A percentile compares a stretch with the other conserved stretches of the same genome.
phyloP scores from a whole-genome alignment of 2,113 vertebrate genomes.

The Aptenodytes forsteri region DNA sequence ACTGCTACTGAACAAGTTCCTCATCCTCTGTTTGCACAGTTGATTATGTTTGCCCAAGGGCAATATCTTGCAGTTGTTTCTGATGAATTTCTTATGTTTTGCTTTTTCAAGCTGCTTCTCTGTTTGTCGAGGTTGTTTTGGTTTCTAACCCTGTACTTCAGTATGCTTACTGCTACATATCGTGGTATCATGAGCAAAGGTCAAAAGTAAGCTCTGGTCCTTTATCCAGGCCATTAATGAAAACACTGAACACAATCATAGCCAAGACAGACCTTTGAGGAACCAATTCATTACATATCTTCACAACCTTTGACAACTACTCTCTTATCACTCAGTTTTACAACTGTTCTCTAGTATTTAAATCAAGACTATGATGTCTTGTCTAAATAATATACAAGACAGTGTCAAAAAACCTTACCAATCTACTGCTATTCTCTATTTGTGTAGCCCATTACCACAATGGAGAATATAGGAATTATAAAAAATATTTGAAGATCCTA shows the following conservation, averaged over 20 bases:
- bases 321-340: neutral
- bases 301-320: neutral
- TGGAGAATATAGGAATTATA: neutral
- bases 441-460: neutral
- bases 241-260: neutral
- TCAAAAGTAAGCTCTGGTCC: neutral
- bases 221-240: neutral
- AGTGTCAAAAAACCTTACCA: neutral
- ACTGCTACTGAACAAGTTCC: neutral
- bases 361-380: neutral
- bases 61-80: neutral
- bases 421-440: neutral
- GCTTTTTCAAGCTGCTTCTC: neutral
- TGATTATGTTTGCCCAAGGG: neutral
- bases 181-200: neutral
- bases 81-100: neutral
- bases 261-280: neutral
- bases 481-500: neutral
- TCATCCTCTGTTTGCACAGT: neutral
- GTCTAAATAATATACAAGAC: neutral
- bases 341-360: neutral
- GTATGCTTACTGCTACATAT: neutral
- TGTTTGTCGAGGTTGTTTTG: neutral
- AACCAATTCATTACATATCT: neutral
- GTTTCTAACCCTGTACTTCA: neutral